These are phyloP conservation scores for Lasioglossum marginatum DNA, from an alignment of 2,888 invertebrate genomes.

Conservation along the genomic window DNA sequence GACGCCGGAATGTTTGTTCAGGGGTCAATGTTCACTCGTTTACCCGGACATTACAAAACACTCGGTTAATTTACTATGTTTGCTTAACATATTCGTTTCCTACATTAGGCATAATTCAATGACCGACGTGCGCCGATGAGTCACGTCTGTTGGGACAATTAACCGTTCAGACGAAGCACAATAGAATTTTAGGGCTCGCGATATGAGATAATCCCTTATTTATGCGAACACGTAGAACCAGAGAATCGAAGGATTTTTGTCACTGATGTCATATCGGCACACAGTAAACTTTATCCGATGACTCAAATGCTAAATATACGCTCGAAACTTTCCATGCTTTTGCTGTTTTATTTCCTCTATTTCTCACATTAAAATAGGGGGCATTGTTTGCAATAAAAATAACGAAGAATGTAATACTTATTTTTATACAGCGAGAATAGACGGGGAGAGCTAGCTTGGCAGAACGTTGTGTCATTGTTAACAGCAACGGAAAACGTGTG, in stretches of 20 bases:
- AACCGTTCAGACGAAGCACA: not conserved
- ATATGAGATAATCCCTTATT: not conserved
- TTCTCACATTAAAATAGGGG: not conserved
- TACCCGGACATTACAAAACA: not conserved
- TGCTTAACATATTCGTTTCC: not conserved
- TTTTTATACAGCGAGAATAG: not conserved
- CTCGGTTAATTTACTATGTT: conserved; percentile 1
- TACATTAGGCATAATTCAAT: not conserved
- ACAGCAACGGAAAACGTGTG: not conserved
- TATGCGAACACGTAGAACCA: not conserved
- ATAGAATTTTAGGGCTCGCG: not conserved
- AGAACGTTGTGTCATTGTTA: not conserved
- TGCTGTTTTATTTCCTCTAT: not conserved
- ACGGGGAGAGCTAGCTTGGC: not conserved
- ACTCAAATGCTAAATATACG: conserved; percentile 35
- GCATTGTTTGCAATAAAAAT: not conserved
- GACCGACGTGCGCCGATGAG: conserved; percentile 1
- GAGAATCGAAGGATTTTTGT: not conserved
- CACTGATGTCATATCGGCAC: too few species aligned
- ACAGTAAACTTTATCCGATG: conserved; percentile 8
- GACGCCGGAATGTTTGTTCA: conserved; percentile 3
- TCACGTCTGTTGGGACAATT: conserved; percentile 19
- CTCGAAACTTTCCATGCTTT: not conserved
- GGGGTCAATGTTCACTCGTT: not conserved
- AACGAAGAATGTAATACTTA: not conserved